These are phyloP conservation scores for Sesia apiformis DNA, from an alignment of 2,888 invertebrate species.

Conservation along the genomic window DNA sequence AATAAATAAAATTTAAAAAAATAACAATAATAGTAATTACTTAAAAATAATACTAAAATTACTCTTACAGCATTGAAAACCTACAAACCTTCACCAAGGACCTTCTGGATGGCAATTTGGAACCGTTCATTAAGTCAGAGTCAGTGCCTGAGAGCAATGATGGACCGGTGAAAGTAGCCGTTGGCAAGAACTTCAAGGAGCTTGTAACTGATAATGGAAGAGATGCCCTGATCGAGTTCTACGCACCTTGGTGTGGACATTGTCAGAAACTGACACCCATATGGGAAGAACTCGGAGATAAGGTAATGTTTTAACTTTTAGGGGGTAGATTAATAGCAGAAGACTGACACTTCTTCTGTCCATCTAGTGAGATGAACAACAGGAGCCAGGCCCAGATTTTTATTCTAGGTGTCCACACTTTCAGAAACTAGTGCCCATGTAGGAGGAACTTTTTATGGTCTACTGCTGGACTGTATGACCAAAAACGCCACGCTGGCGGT, in stretches of 20 bases:
- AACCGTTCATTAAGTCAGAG: constrained; percentile 97
- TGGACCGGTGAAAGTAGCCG: constrained; percentile 90
- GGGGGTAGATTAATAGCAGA: too few relatives aligned
- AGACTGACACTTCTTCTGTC: too few relatives aligned
- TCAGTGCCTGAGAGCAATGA: constrained; percentile 89
- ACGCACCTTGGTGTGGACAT: constrained; percentile 99
- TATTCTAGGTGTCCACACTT: too few relatives aligned
- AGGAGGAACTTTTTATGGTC: too few relatives aligned
- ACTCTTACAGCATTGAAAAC: constrained; percentile 79
- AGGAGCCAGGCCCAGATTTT: too few relatives aligned
- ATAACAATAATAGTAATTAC: too few relatives aligned
- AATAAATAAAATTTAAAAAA: too few relatives aligned
- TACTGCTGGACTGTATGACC: too few relatives aligned
- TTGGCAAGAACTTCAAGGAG: constrained; percentile 97
- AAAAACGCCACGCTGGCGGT: too few relatives aligned
- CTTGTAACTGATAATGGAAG: constrained; percentile 91
- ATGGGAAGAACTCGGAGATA: constrained; percentile 94
- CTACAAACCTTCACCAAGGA: constrained; percentile 90
- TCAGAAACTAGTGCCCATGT: too few relatives aligned
- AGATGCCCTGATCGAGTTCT: constrained; percentile 97
- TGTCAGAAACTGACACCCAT: constrained; percentile 96
- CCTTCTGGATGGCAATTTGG: constrained; percentile 85
- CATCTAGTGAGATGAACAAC: too few relatives aligned
- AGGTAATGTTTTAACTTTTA: constrained; percentile 60
- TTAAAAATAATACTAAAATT: too few relatives aligned